Evolutionary conservation across 2,113 vertebrate genomes (phyloP).

Genomic region (Toxotes jaculatrix): DNA sequence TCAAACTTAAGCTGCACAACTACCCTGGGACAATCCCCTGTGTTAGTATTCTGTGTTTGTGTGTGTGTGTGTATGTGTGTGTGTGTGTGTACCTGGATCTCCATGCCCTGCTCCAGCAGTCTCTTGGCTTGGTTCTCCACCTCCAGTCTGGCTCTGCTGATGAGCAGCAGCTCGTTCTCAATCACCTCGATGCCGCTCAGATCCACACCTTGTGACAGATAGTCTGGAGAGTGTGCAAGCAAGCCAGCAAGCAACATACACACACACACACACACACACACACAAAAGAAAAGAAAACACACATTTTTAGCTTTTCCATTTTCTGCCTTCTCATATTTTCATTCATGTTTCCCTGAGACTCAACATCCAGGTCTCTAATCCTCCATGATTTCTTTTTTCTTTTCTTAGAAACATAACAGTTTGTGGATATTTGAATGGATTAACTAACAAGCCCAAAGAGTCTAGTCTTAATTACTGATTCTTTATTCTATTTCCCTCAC

Average conservation of each 20-base stretch:
- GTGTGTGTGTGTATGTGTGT: constrained; percentile 8
- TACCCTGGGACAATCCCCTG: no score
- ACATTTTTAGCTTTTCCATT: not conserved
- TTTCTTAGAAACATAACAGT: not conserved
- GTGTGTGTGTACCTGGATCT: constrained; percentile 90
- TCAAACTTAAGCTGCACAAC: no score
- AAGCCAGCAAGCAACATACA: no score
- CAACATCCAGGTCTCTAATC: not conserved
- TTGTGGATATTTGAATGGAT: not conserved
- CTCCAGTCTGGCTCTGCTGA: constrained; percentile 95
- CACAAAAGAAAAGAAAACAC: not conserved
- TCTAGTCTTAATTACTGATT: no score
- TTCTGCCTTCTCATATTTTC: not conserved
- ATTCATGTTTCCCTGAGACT: not conserved
- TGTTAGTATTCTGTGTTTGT: not conserved
- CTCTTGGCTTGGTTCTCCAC: constrained; percentile 98
- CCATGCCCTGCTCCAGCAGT: constrained; percentile 95
- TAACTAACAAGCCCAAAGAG: not conserved
- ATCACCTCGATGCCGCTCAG: constrained; percentile 97
- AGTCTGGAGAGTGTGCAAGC: constrained; percentile 85
- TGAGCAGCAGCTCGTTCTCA: constrained; percentile 95
- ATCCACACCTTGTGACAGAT: constrained; percentile 96
- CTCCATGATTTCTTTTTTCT: no score
- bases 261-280: constrained; percentile 38
- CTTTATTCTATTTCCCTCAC: no score